Base-by-base conservation (phyloP, 2,797 vertebrate genomes). In the Enteromius treurensis region DNA sequence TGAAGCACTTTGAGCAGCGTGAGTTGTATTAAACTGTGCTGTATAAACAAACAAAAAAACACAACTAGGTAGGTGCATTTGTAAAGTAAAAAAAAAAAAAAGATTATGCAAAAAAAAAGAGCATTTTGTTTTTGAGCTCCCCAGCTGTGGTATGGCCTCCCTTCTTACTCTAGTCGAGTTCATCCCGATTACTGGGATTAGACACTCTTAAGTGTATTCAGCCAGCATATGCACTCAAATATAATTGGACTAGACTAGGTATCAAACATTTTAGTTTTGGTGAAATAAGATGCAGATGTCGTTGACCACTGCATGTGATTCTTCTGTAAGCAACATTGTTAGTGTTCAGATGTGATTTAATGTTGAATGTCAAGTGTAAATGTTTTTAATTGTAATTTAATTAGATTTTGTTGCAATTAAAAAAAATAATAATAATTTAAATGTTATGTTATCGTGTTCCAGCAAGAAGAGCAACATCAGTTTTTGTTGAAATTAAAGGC, bases 131-230 rank as follows among this genome's bases (percentile, higher is more conserved):
- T 29, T 15, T 32, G 26, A 53, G 45, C 34, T 26, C 4, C n/a
- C 13, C 49, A 69, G 65, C 65, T 80, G 34, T 70, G 23, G 34
- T 7, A 17, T 69, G n/a, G n/a, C 67, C 67, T 70, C 53, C 6
- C 9, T 10, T 70, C 34, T 58, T 70, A 29, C 26, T 70, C 34
- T 8, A 19, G 15, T 45, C 9, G 45, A 51, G 51, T 45, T 70
- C 23, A 26, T 70, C 67, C 51, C 6, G 64, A 79, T 69, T 40
- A 55, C 64, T 37, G 65, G 45, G 37, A 15, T 53, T 23, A 68
- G 45, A 79, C 29, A 67, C 29, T 77, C 23, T 40, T 23, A 77
- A 67, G 64, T 37, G 45, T 37, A 19, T 80, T 60, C 37, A 29
- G 67, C 19, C 47, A 64, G 29, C 13, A 4, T 8, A 34, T 29